phyloP scores from a whole-genome alignment of 2,888 invertebrate genomes.

The Ornithoptera priamus region DNA sequence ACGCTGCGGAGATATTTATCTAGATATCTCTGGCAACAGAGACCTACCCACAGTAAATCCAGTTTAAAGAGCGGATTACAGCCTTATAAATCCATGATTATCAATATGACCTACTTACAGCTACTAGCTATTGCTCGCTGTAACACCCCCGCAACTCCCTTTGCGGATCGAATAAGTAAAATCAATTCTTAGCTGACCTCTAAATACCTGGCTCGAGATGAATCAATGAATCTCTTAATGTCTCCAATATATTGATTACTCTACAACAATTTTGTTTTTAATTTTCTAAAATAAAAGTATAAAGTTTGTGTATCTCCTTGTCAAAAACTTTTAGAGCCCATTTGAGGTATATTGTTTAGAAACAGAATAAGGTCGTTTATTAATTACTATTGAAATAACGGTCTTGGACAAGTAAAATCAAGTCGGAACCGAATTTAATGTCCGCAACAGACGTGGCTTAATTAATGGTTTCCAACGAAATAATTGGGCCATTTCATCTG shows the following conservation, averaged over 20 bases:
- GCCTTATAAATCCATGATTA: no score
- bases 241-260: not conserved
- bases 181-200: no score
- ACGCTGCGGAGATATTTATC: no score
- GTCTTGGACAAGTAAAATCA: conserved; percentile 34
- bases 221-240: no score
- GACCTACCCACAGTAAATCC: no score
- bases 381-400: conserved; percentile 26
- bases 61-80: no score
- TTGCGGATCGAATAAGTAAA: no score
- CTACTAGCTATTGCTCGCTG: no score
- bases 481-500: conserved; percentile 56
- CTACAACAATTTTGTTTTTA: not conserved
- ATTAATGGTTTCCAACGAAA: conserved; percentile 54
- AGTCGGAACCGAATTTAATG: conserved; percentile 44
- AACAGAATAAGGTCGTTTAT: conserved; percentile 21
- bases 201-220: no score
- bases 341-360: conserved; percentile 16
- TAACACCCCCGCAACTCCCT: no score
- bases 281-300: not conserved
- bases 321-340: conserved; percentile 7
- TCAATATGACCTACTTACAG: no score
- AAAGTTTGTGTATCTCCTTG: not conserved
- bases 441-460: conserved; percentile 45
- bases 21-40: no score